Evolutionary conservation across 2,113 vertebrate species (phyloP).

Genomic region (Anguilla rostrata): DNA sequence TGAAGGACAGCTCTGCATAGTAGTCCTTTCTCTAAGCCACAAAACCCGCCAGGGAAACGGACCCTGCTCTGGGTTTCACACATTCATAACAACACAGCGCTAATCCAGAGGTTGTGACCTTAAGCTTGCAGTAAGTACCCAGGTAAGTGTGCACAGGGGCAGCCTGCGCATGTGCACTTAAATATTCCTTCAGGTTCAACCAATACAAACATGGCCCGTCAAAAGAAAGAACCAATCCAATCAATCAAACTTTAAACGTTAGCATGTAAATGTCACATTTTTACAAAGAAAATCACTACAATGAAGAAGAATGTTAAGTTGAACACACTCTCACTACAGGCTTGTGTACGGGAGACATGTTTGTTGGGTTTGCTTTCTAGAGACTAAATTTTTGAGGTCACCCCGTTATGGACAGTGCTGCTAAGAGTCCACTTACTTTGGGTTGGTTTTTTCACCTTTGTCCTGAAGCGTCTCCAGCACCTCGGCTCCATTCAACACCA

Average conservation of each 20-base stretch:
- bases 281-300: background rate
- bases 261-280: background rate
- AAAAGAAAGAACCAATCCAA: background rate
- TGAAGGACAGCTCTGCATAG: background rate
- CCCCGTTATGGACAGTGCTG: background rate
- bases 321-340: background rate
- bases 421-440: slow-evolving; percentile 81
- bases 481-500: slow-evolving; percentile 78
- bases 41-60: background rate
- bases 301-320: too few relatives aligned
- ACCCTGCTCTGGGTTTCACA: background rate
- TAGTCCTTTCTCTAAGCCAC: background rate
- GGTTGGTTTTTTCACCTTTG: slow-evolving; percentile 89
- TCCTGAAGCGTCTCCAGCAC: slow-evolving; percentile 89
- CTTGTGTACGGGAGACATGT: too few relatives aligned
- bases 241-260: background rate
- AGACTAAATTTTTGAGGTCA: background rate
- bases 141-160: background rate
- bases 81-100: background rate
- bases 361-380: background rate
- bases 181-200: background rate
- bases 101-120: background rate
- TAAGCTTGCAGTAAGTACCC: background rate
- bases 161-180: background rate
- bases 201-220: background rate